Evolutionary conservation across 2,797 vertebrate species (phyloP), one percentile per base, ranked within the genome.

Genomic region (Schizopygopsis malacanthus): DNA sequence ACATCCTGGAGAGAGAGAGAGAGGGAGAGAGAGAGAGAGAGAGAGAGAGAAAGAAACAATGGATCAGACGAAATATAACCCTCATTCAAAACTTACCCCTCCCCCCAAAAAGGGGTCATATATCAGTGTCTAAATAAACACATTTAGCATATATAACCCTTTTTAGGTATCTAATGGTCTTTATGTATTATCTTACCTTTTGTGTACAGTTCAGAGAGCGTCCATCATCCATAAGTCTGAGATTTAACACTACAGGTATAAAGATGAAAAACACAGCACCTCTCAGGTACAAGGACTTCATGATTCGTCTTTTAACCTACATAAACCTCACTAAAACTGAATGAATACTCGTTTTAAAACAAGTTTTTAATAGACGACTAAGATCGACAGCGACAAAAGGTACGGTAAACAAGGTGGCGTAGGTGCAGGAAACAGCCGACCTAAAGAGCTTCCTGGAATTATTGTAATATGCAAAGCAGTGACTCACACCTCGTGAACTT

Each of bases 151-250:
- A n/a, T 41, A 45, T 6, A 6, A 2, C 16, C 13, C 4, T 0
- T 9, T 33, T 45, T 28, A 25, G 15, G 10, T 20, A n/a, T 73
- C 1, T 25, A n/a, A 28, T 41, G 4, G 39, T 59, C 10, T 70
- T 79, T 20, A 54, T 25, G 52, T 33, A 25, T 25, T 16, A 10
- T 54, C 87, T 91, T 85, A 95, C 94, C 93, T 92, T 81, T 72
- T 76, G 82, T 0, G 90, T 15, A 81, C 95, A 96, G 87, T 28
- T 91, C 41, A 89, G 61, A 0, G 80, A 82, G 1, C 90, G 87
- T 15, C 69, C 84, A n/a, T 63, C 37, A 10, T 88, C 45, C 22
- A 90, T 56, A 11, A 92, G 15, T 12, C 18, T 7, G 2, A 93
- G 52, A 45, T 85, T 2, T 11, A 88, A 67, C 5, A 81, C 82